phyloP scores from a whole-genome alignment of 2,113 vertebrate genomes.

The Taxidea taxus region DNA sequence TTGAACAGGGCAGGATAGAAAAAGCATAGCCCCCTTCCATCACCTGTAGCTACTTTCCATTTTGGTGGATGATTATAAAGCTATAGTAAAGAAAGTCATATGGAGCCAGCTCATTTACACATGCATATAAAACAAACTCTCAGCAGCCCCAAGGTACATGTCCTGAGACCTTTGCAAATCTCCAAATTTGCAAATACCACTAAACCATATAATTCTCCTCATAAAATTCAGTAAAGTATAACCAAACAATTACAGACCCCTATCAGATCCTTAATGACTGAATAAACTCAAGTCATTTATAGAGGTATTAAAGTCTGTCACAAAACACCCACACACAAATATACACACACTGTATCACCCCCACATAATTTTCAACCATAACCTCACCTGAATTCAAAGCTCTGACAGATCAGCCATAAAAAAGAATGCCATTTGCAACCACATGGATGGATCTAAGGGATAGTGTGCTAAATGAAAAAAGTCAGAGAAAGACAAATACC shows the following conservation, averaged over 20 bases:
- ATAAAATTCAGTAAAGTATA: conserved; percentile 22
- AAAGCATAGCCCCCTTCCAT: not conserved
- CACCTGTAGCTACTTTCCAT: not conserved
- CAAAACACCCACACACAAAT: not conserved
- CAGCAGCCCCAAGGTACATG: not conserved
- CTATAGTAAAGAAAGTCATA: not conserved
- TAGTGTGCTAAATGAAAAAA: not conserved
- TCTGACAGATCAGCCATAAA: not conserved
- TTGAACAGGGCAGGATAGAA: not conserved
- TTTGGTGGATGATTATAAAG: conserved; percentile 1
- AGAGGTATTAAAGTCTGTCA: not conserved
- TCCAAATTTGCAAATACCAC: conserved; percentile 29
- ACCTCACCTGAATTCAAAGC: not conserved
- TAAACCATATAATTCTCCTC: conserved; percentile 19
- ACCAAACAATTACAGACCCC: conserved; percentile 1
- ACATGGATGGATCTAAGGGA: not conserved
- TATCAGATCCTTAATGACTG: not conserved
- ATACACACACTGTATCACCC: not conserved
- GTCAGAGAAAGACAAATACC: not conserved
- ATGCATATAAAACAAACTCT: not conserved
- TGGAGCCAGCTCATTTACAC: not conserved
- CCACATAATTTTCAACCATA: not conserved
- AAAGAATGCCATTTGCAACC: not conserved
- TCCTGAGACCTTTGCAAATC: conserved; percentile 2
- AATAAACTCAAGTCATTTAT: not conserved